These are phyloP conservation scores for Pycnonotus jocosus DNA, from an alignment of 2,113 vertebrate species.

Conservation along the genomic window DNA sequence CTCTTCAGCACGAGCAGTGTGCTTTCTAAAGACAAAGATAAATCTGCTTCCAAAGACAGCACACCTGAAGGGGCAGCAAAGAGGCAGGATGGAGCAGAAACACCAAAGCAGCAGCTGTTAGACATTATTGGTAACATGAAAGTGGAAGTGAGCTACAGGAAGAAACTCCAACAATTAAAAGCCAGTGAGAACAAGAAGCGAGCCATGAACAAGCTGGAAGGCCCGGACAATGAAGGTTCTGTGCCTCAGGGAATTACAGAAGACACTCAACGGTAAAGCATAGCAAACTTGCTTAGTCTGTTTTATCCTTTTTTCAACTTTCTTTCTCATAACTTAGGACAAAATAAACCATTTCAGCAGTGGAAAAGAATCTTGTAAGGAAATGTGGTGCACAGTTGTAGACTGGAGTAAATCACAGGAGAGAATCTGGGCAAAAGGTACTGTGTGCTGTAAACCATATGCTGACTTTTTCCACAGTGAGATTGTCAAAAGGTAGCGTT, in stretches of 20 bases:
- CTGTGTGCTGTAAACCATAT: background rate
- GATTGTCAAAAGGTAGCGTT: background rate
- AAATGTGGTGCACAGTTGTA: background rate
- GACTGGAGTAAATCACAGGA: background rate
- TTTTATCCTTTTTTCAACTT: background rate
- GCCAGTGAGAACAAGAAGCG: constrained; percentile 12
- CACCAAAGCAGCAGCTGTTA: constrained; percentile 75
- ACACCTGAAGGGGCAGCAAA: background rate
- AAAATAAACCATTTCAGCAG: background rate
- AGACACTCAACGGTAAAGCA: constrained; percentile 70
- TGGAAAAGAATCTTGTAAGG: background rate
- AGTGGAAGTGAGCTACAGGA: constrained; percentile 79
- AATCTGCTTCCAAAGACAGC: background rate
- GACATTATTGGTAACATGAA: constrained; percentile 84
- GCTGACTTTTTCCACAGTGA: background rate
- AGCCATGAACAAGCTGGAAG: background rate
- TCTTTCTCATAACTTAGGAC: background rate
- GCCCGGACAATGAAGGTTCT: constrained; percentile 41
- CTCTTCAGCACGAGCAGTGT: constrained; percentile 36
- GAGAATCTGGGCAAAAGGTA: background rate
- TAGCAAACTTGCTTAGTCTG: background rate
- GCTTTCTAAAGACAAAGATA: constrained; percentile 33
- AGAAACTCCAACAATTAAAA: constrained; percentile 60
- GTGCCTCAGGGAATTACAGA: constrained; percentile 61
- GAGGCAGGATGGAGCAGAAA: background rate